Evolutionary conservation across 2,888 invertebrate species (phyloP).

Genomic region (Amphipyra tragopoginis): DNA sequence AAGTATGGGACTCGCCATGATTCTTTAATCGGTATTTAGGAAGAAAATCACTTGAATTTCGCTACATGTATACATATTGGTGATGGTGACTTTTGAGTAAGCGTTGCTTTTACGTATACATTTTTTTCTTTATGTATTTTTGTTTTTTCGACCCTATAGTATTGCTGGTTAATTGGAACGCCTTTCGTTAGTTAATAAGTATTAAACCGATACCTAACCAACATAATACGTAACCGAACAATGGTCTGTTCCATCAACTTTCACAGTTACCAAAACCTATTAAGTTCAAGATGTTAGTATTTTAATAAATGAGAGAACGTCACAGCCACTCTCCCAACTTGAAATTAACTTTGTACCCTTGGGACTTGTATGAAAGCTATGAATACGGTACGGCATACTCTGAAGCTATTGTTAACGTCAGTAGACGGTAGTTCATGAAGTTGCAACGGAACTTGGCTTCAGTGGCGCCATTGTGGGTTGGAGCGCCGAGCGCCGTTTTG

Average conservation of each 20-base stretch:
- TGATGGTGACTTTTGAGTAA: too few relatives aligned
- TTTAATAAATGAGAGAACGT: slow-evolving; percentile 82
- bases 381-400: slow-evolving; percentile 62
- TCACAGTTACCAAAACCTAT: slow-evolving; percentile 81
- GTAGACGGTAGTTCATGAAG: slow-evolving; percentile 34
- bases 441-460: slow-evolving; percentile 35
- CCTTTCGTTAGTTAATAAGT: too few relatives aligned
- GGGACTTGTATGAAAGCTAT: slow-evolving; percentile 67
- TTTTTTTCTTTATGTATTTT: too few relatives aligned
- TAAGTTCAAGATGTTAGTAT: slow-evolving; percentile 82
- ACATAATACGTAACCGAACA: slow-evolving; percentile 24
- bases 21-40: too few relatives aligned
- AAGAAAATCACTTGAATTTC: too few relatives aligned
- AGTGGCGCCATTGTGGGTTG: slow-evolving; percentile 31
- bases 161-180: too few relatives aligned
- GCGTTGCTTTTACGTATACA: too few relatives aligned
- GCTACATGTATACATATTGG: too few relatives aligned
- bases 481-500: slow-evolving; percentile 2
- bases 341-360: slow-evolving; percentile 85
- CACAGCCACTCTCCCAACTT: slow-evolving; percentile 77
- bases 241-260: slow-evolving; percentile 64
- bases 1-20: too few relatives aligned
- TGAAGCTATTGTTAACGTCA: slow-evolving; percentile 60
- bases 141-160: too few relatives aligned
- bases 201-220: not conserved